Evolutionary conservation across 2,888 invertebrate species (phyloP).

Genomic region (Diplolepis rosae): DNA sequence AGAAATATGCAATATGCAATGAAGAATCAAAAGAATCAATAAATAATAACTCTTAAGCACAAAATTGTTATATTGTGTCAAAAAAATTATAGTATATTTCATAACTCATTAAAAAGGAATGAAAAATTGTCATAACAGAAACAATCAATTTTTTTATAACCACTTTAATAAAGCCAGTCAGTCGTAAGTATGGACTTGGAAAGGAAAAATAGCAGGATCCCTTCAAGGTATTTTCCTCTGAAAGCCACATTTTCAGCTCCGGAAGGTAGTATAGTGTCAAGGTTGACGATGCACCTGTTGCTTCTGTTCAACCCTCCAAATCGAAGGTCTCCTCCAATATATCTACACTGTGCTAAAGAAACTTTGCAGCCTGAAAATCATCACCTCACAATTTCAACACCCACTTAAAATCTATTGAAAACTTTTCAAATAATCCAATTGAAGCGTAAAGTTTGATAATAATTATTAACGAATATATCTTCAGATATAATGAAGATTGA

Average conservation of each 20-base stretch:
- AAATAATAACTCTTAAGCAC: too few relatives aligned
- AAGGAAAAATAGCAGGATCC: neutral
- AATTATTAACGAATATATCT: too few relatives aligned
- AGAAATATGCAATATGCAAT: constrained; percentile 40
- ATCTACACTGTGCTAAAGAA: constrained; percentile 8
- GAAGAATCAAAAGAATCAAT: neutral
- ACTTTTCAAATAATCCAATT: neutral
- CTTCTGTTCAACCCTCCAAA: constrained; percentile 70
- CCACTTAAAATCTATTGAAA: neutral
- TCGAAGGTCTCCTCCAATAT: constrained; percentile 63
- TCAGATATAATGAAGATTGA: too few relatives aligned
- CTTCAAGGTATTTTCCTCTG: neutral
- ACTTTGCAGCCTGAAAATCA: constrained; percentile 20
- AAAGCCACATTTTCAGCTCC: constrained; percentile 58
- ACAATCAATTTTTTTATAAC: neutral
- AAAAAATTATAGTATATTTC: neutral
- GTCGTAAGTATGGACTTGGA: neutral
- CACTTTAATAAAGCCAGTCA: neutral
- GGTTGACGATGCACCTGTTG: constrained; percentile 70
- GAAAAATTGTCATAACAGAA: neutral
- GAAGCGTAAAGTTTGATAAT: too few relatives aligned
- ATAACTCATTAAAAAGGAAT: neutral
- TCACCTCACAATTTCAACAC: constrained; percentile 14
- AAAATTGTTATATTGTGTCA: neutral
- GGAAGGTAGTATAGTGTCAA: constrained; percentile 64